Conservation (phyloP, 2,888 invertebrate genomes). For the Eledona agricola region DNA sequence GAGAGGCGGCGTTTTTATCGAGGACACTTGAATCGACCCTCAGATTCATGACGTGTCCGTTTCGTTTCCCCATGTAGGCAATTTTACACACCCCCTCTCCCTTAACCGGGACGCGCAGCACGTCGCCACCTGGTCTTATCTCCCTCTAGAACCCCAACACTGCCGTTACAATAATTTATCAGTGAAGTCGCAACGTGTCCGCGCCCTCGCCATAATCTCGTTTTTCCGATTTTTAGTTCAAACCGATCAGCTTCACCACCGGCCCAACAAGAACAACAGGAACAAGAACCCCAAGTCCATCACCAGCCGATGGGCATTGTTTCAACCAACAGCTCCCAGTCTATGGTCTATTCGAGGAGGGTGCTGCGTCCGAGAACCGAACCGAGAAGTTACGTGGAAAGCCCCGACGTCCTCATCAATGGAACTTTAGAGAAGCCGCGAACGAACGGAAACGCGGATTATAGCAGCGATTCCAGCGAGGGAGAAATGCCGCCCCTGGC, state of each 20-base stretch:
- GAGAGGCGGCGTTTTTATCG: slow-evolving; percentile 2
- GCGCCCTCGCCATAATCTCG: slow-evolving; percentile 1
- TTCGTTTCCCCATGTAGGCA: slow-evolving; percentile 23
- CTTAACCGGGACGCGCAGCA: slow-evolving; percentile 7
- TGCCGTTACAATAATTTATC: slow-evolving; percentile 18
- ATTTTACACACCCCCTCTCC: slow-evolving; percentile 14
- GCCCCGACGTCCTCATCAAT: slow-evolving; percentile 68
- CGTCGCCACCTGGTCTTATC: slow-evolving; percentile 25
- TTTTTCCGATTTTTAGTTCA: slow-evolving; percentile 38
- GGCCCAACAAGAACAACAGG: slow-evolving; percentile 35
- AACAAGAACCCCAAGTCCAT: slow-evolving; percentile 34
- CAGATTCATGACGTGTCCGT: slow-evolving; percentile 19
- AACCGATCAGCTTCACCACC: slow-evolving; percentile 39
- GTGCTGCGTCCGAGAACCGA: slow-evolving; percentile 85
- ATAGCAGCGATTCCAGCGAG: slow-evolving; percentile 74
- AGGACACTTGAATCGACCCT: slow-evolving; percentile 8
- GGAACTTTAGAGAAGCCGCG: slow-evolving; percentile 61
- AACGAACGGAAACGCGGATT: slow-evolving; percentile 63
- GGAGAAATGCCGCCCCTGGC: slow-evolving; percentile 75
- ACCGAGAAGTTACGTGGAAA: slow-evolving; percentile 83
- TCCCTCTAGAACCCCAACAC: slow-evolving; percentile 13
- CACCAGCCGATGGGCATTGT: slow-evolving; percentile 35
- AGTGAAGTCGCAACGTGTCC: too few relatives aligned
- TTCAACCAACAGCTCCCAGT: slow-evolving; percentile 44
- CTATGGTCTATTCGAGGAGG: slow-evolving; percentile 63